Conservation (phyloP, 2,888 invertebrate genomes). For the Ormyrus nitidulus region DNA sequence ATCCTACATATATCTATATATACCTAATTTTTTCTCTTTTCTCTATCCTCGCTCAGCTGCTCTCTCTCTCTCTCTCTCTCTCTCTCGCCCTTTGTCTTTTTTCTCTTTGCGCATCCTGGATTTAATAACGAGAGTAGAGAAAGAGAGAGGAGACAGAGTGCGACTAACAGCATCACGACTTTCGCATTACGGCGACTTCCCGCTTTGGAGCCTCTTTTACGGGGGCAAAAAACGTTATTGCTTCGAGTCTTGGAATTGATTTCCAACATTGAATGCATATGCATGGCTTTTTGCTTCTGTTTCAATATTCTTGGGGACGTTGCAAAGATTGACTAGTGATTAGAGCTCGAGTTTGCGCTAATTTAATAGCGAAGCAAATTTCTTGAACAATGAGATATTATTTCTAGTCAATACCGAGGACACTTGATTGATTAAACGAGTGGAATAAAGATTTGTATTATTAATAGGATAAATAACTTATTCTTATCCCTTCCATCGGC, state of each 20-base stretch:
- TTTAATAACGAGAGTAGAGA: conserved; percentile 56
- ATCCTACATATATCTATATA: not conserved
- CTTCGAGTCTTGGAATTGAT: conserved; percentile 28
- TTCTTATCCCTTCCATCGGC: too few species aligned
- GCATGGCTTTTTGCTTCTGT: conserved; percentile 2
- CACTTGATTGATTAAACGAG: conserved; percentile 22
- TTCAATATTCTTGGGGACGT: not conserved
- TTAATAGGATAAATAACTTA: too few species aligned
- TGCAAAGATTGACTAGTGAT: conserved; percentile 26
- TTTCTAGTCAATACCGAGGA: not conserved
- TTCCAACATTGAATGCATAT: not conserved
- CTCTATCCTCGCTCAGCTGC: not conserved
- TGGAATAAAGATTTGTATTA: not conserved
- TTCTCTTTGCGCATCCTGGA: conserved; percentile 41
- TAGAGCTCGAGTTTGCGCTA: not conserved
- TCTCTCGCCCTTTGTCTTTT: conserved; percentile 38
- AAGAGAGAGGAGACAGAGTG: conserved; percentile 7
- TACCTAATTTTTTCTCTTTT: conserved; percentile 47
- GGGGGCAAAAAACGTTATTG: conserved; percentile 41
- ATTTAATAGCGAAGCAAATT: conserved; percentile 8
- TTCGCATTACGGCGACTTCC: conserved; percentile 34
- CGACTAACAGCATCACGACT: conserved; percentile 36
- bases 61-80: conserved; percentile 23
- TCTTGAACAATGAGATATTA: conserved; percentile 8
- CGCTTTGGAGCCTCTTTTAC: conserved; percentile 16